Base-by-base conservation (phyloP, 2,888 invertebrate genomes). In the Sesia apiformis region DNA sequence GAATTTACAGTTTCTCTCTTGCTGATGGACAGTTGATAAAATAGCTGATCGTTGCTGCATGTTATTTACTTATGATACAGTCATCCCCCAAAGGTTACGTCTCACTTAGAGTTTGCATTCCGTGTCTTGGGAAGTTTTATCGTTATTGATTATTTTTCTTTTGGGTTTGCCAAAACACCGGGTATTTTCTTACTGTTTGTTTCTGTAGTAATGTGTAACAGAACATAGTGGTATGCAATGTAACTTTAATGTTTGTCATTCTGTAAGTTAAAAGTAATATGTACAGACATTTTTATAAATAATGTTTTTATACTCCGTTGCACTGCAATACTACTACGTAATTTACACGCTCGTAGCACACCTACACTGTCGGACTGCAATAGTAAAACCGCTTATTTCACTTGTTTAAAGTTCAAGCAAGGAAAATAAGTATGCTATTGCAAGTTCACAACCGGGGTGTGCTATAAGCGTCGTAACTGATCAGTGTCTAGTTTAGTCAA, bases 11-110 rank as follows among this genome's bases (percentile, higher is more conserved):
- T 50, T 66, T 69, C 64, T 69, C 67, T 76, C 62, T 68, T 71
- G 76, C 74, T 77, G 72, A 73, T 70, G 66, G 67, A 66, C 65
- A 68, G 70, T 65, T 70, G 57, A 66, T 67, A 61, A 58, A 59
- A 74, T 84, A 81, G 81, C 77, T 84, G 76, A 74, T 74, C 78
- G 75, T 80, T 84, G 79, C 83, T 86, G 88, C 88, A 88, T 88
- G 88, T 77, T 75, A 75, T 75, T 76, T 70, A 66, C 74, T 67
- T 77, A 72, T 72, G 76, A 76, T 70, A 70, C 75, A 78, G 81
- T 83, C 23, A 82, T 83, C 76, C 72, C 56, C 80, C 74, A 61
- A 74, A 63, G 54, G 59, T 68, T 69, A 64, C 66, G 62, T 76
- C 70, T 73, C 61, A 74, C 61, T 76, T 84, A 84, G 81, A 81